Conservation (phyloP, 2,797 vertebrate species). For the Halcyon smyrnensis region DNA sequence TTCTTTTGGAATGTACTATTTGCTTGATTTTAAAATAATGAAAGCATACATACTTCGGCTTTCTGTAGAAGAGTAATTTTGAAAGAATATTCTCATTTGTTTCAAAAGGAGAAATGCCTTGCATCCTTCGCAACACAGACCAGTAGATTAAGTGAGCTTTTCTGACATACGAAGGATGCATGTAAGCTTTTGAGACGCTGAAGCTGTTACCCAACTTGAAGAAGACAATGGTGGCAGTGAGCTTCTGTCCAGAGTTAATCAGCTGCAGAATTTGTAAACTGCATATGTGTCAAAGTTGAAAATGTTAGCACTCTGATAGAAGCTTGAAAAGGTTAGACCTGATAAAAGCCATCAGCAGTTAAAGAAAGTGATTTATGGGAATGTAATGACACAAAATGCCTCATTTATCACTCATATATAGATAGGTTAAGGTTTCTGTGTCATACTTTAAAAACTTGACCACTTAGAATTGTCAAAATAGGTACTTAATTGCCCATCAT, state of each 20-base stretch:
- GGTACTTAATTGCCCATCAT: slow-evolving; percentile 81
- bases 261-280: slow-evolving; percentile 96
- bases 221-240: slow-evolving; percentile 77
- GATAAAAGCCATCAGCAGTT: slow-evolving; percentile 98
- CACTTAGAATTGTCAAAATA: slow-evolving; percentile 88
- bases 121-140: not conserved
- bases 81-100: not conserved
- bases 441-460: slow-evolving; percentile 93
- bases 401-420: slow-evolving; percentile 96
- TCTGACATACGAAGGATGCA: slow-evolving; percentile 36
- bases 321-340: slow-evolving; percentile 99
- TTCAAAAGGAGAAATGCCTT: slow-evolving; percentile 29
- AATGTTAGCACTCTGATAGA: slow-evolving; percentile 97
- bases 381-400: slow-evolving; percentile 97
- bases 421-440: slow-evolving; percentile 93
- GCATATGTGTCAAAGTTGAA: slow-evolving; percentile 96
- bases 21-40: not conserved
- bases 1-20: not conserved
- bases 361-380: slow-evolving; percentile 97
- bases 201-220: slow-evolving; percentile 76
- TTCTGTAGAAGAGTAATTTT: not conserved
- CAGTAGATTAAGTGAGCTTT: slow-evolving; percentile 35
- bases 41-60: not conserved
- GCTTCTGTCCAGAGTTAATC: slow-evolving; percentile 92
- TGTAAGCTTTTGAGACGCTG: slow-evolving; percentile 65